A percentile compares a stretch with the other conserved stretches of the same genome.
Conservation (phyloP, 2,113 vertebrate species). For the Myotis lucifugus region DNA sequence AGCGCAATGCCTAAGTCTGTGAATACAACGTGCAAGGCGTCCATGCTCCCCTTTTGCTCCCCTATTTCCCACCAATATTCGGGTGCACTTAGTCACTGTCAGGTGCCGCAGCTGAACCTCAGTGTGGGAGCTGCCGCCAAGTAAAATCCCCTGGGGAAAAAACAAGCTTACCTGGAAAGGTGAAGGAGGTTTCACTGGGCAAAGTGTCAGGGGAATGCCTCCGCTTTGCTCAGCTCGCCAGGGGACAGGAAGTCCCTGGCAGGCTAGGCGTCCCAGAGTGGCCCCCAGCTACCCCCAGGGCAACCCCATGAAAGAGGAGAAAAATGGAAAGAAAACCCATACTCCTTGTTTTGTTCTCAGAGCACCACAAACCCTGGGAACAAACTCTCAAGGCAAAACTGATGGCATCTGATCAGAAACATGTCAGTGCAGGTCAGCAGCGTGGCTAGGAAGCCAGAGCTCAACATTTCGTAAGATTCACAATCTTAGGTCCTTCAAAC, state of each 20-base stretch:
- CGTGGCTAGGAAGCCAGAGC: background rate
- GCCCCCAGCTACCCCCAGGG: background rate
- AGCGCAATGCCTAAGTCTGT: background rate
- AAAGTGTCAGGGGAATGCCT: background rate
- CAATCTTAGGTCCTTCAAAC: background rate
- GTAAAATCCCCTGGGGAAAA: background rate
- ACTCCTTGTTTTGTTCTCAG: background rate
- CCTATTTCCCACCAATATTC: background rate
- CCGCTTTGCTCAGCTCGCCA: background rate
- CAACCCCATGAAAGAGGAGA: background rate
- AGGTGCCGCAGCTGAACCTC: background rate
- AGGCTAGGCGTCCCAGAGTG: too few relatives aligned
- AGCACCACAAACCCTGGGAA: background rate
- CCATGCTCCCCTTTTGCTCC: background rate
- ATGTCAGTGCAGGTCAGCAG: background rate
- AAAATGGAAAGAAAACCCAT: background rate
- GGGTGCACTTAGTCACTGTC: background rate
- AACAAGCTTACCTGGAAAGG: background rate
- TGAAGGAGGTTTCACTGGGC: background rate
- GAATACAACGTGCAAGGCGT: background rate
- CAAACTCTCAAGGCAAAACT: background rate
- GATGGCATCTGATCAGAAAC: conserved; percentile 32
- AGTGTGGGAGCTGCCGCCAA: background rate
- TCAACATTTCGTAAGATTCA: background rate
- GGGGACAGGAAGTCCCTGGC: background rate